phyloP scores from a whole-genome alignment of 2,113 vertebrate genomes.

The Ammospiza caudacuta region DNA sequence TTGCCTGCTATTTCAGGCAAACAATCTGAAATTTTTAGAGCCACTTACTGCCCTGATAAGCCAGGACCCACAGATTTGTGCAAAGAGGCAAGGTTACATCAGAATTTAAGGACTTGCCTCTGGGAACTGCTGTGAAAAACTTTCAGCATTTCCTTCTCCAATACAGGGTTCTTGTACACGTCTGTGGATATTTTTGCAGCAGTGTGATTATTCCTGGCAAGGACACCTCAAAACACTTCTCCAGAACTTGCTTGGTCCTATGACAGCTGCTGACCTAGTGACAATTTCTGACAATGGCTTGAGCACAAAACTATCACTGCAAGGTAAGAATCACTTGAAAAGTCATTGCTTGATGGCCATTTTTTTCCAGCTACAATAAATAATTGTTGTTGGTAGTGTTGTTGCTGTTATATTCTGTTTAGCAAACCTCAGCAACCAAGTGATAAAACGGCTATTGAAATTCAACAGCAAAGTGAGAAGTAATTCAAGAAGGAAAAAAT shows the following conservation, averaged over 20 bases:
- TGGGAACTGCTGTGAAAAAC: background rate
- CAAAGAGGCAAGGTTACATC: background rate
- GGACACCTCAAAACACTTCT: background rate
- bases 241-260: background rate
- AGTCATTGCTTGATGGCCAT: background rate
- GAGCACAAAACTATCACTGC: background rate
- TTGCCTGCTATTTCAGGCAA: background rate
- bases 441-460: background rate
- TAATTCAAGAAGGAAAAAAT: background rate
- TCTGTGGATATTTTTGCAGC: background rate
- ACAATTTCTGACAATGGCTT: background rate
- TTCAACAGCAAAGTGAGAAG: background rate
- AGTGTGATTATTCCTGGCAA: background rate
- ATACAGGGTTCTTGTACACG: background rate
- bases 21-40: background rate
- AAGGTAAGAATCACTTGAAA: background rate
- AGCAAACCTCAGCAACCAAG: background rate
- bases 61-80: background rate
- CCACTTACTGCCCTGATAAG: background rate
- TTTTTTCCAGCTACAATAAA: background rate
- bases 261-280: slow-evolving; percentile 13
- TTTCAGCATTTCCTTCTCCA: background rate
- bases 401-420: background rate
- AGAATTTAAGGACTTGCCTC: background rate
- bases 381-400: background rate